phyloP scores from a whole-genome alignment of 1,140 invertebrate genomes.

The Danaus melanippus region DNA sequence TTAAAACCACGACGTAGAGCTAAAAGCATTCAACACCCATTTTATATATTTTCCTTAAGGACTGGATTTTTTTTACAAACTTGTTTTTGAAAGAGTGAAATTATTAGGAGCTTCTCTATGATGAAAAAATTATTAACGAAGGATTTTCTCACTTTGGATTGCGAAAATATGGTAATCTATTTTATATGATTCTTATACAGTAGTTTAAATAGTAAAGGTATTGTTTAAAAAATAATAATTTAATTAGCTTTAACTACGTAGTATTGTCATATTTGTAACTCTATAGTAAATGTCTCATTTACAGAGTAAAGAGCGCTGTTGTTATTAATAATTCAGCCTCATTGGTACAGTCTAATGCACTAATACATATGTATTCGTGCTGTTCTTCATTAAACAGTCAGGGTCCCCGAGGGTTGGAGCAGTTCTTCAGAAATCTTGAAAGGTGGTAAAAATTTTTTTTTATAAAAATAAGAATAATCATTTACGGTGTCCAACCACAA shows the following conservation, averaged over 20 bases:
- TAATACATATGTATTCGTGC: conserved; percentile 58
- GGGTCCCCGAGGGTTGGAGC: conserved; percentile 29
- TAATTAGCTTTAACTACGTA: too few relatives aligned
- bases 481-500: too few relatives aligned
- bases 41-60: not conserved
- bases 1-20: conserved; percentile 29
- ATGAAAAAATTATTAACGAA: too few relatives aligned
- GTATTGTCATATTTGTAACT: conserved; percentile 12
- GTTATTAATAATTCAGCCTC: conserved; percentile 53
- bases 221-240: too few relatives aligned
- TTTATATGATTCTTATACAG: too few relatives aligned
- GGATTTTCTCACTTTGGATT: too few relatives aligned
- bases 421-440: conserved; percentile 3
- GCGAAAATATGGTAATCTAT: too few relatives aligned
- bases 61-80: not conserved
- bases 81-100: not conserved
- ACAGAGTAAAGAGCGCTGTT: conserved; percentile 35
- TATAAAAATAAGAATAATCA: too few relatives aligned
- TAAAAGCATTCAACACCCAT: conserved; percentile 9
- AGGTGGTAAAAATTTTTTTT: conserved; percentile 37
- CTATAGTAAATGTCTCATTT: conserved; percentile 17
- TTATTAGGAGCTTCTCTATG: too few relatives aligned
- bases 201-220: too few relatives aligned
- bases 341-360: conserved; percentile 44
- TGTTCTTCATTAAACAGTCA: conserved; percentile 45